Evolutionary conservation across 2,888 invertebrate species (phyloP), one percentile per base, ranked within the genome.

Genomic region (Eumerus sabulonum): DNA sequence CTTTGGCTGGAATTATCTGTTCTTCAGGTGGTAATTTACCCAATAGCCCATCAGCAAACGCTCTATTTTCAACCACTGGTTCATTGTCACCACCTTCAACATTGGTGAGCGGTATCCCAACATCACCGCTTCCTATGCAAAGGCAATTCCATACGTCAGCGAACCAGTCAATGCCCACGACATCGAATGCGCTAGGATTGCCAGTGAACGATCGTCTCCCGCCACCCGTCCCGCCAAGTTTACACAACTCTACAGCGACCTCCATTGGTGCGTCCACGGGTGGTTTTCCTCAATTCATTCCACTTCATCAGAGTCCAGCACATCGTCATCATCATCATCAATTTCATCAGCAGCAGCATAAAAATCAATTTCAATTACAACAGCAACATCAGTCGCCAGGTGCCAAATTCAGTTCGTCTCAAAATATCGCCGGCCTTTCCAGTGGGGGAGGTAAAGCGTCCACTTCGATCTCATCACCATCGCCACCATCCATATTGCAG

Each of bases 381-480:
- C 85, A 76, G 83, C 83, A 57, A 83, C 86, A 77, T 14, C 83
- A 82, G 84, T 86, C 60, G 73, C 85, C 82, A 27, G 70, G 74
- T 70, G 66, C 48, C 56, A 81, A 81, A 62, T 81, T 64, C 42
- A 81, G 54, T 62, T 76, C 81, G 19, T 76, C 81, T 51, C 79
- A 79, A 70, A 79, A 79, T 64, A 74, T 79, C 60, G 64, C 74
- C 48, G 73, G 59, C 68, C 73, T 79, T 48, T 42, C 63, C 9
- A 47, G 62, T 68, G 77, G 73, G 17, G 79, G 79, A 54, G 57
- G 66, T 42, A 81, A 76, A 12, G 76, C 68, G 51, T 87, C 88
- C 54, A 87, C 88, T 83, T 86, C 86, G 71, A 86, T 88, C 76
- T 87, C 89, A 60, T 88, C 88, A 51, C 87, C 89, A 48, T 89